phyloP scores from a whole-genome alignment of 1,140 invertebrate genomes.

The Micrasema longulum region DNA sequence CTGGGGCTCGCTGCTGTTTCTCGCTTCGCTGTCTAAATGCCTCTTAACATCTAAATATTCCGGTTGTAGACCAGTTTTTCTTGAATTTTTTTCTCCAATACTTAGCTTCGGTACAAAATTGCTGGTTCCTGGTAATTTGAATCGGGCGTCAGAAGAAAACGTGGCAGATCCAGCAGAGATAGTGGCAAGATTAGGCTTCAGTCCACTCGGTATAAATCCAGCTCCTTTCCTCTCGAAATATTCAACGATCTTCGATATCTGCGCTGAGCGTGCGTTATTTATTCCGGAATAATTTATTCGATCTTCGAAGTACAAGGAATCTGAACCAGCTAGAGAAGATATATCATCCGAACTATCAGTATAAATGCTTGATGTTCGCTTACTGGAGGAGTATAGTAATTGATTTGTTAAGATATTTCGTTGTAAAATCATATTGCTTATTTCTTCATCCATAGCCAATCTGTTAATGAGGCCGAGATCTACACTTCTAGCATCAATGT shows the following conservation, averaged over 20 bases:
- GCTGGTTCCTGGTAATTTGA: constrained; percentile 34
- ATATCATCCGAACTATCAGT: constrained; percentile 89
- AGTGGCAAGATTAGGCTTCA: constrained; percentile 40
- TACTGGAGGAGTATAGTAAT: constrained; percentile 71
- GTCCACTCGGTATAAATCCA: constrained; percentile 61
- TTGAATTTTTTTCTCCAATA: constrained; percentile 35
- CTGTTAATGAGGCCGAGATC: constrained; percentile 63
- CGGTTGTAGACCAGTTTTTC: constrained; percentile 41
- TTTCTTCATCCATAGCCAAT: constrained; percentile 62
- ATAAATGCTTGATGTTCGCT: constrained; percentile 84
- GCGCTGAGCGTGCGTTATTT: constrained; percentile 69
- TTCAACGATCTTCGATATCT: constrained; percentile 89
- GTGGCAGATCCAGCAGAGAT: constrained; percentile 16
- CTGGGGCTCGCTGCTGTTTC: constrained; percentile 45
- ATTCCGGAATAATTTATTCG: constrained; percentile 66
- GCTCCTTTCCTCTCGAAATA: constrained; percentile 85
- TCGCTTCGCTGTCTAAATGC: constrained; percentile 54
- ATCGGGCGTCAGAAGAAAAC: constrained; percentile 26
- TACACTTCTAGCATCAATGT: constrained; percentile 56
- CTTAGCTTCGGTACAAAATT: constrained; percentile 42
- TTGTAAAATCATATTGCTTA: constrained; percentile 59
- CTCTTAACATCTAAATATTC: constrained; percentile 50
- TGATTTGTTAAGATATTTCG: constrained; percentile 62
- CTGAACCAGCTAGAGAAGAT: constrained; percentile 81
- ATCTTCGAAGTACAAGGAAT: constrained; percentile 77